Conservation (phyloP, 1,140 invertebrate genomes). For the Carposina sasakii region DNA sequence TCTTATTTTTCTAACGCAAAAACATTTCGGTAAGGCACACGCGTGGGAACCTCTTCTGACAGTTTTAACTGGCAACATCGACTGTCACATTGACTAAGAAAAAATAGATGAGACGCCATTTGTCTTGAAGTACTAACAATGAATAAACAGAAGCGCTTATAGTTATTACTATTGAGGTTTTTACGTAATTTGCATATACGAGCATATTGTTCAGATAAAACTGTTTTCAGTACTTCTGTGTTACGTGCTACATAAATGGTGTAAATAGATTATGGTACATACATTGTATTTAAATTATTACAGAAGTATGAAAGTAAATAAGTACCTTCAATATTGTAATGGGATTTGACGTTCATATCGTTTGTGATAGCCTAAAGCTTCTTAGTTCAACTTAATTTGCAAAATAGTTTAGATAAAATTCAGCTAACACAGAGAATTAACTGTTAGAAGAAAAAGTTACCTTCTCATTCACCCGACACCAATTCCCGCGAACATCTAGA, state of each 20-base stretch:
- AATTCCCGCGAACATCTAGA: not conserved
- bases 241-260: not conserved
- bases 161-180: not conserved
- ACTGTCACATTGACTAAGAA: not conserved
- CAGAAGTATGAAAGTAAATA: too few relatives aligned
- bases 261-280: too few relatives aligned
- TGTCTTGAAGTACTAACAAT: not conserved
- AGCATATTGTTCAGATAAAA: not conserved
- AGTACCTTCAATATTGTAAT: too few relatives aligned
- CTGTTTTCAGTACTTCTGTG: not conserved
- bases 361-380: too few relatives aligned
- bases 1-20: constrained; percentile 49
- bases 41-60: constrained; percentile 51
- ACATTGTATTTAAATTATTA: too few relatives aligned
- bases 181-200: not conserved
- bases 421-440: not conserved
- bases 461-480: not conserved
- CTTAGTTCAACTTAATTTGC: too few relatives aligned
- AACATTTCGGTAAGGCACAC: constrained; percentile 63
- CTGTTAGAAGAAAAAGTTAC: not conserved
- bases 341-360: too few relatives aligned
- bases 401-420: too few relatives aligned
- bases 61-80: constrained; percentile 11
- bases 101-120: not conserved
- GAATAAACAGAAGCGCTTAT: not conserved